These are phyloP conservation scores for Scotopteryx bipunctaria DNA, from an alignment of 2,888 invertebrate genomes.

Conservation along the genomic window DNA sequence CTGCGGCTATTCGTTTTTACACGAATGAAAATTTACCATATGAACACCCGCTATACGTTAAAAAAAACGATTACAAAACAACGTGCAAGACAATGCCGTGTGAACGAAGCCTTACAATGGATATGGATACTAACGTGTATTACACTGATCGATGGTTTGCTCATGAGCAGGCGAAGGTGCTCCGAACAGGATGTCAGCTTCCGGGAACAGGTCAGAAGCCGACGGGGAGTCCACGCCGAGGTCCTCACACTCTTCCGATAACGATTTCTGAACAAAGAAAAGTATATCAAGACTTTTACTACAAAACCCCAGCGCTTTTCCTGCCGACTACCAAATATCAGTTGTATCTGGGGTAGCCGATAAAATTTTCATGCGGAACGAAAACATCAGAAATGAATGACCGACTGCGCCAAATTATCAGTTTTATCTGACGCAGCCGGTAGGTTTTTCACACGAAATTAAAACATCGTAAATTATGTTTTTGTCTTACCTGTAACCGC, in stretches of 20 bases:
- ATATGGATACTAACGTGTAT: slow-evolving; percentile 63
- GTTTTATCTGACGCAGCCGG: not conserved
- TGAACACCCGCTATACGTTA: too few relatives aligned
- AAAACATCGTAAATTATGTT: not conserved
- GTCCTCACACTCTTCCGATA: slow-evolving; percentile 91
- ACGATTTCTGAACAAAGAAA: slow-evolving; percentile 84
- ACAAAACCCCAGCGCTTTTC: too few relatives aligned
- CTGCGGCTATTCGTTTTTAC: too few relatives aligned
- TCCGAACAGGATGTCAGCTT: slow-evolving; percentile 87
- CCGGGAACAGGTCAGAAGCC: slow-evolving; percentile 91
- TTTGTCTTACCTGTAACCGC: slow-evolving; percentile 66
- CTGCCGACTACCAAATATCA: too few relatives aligned
- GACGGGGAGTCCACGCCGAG: slow-evolving; percentile 91
- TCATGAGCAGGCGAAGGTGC: slow-evolving; percentile 89
- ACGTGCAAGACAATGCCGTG: too few relatives aligned
- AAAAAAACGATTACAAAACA: too few relatives aligned
- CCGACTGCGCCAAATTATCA: not conserved
- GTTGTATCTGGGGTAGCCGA: too few relatives aligned
- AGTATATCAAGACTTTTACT: not conserved
- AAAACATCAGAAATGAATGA: too few relatives aligned
- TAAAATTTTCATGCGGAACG: too few relatives aligned
- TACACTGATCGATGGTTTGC: slow-evolving; percentile 66
- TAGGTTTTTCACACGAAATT: not conserved
- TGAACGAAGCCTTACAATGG: too few relatives aligned
- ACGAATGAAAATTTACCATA: not conserved